Conservation (phyloP, 2,888 invertebrate species). For the Nomada ferruginata region DNA sequence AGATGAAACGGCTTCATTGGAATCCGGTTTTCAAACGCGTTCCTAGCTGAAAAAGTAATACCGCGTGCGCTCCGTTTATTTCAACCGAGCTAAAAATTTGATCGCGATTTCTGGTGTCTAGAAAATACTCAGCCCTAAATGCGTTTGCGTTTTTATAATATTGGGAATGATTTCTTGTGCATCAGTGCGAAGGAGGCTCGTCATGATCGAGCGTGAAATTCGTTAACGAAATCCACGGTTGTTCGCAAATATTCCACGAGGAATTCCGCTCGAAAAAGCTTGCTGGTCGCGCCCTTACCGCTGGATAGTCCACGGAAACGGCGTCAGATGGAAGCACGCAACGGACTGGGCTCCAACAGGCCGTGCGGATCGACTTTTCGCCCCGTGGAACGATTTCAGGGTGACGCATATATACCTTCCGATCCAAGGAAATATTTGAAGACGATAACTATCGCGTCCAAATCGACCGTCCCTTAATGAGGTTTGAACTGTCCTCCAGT, state of each 20-base stretch:
- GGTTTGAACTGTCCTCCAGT: slow-evolving; percentile 3
- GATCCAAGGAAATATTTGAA: slow-evolving; percentile 9
- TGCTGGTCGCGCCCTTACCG: slow-evolving; percentile 28
- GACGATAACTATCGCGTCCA: slow-evolving; percentile 10
- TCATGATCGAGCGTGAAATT: slow-evolving; percentile 21
- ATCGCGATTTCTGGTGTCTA: background rate
- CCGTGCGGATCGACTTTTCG: slow-evolving; percentile 32
- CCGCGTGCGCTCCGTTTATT: background rate
- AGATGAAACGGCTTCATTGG: background rate
- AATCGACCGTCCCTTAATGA: slow-evolving; percentile 16
- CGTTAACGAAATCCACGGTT: slow-evolving; percentile 10
- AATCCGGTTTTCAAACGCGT: slow-evolving; percentile 29
- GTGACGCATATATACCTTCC: background rate
- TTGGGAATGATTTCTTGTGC: background rate
- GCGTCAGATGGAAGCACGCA: slow-evolving; percentile 63
- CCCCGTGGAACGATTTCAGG: background rate
- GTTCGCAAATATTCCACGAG: slow-evolving; percentile 14
- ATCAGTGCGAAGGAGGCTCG: background rate
- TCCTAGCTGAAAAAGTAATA: background rate
- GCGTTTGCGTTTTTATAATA: no score
- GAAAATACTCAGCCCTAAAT: background rate
- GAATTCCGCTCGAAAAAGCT: background rate
- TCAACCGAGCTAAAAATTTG: background rate
- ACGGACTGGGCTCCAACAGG: background rate
- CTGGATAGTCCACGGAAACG: slow-evolving; percentile 34